Percentiles rank a stretch among this genome's conserved stretches.
These are phyloP conservation scores for Casuarius casuarius DNA, from an alignment of 2,113 vertebrate genomes.

Conservation along the genomic window DNA sequence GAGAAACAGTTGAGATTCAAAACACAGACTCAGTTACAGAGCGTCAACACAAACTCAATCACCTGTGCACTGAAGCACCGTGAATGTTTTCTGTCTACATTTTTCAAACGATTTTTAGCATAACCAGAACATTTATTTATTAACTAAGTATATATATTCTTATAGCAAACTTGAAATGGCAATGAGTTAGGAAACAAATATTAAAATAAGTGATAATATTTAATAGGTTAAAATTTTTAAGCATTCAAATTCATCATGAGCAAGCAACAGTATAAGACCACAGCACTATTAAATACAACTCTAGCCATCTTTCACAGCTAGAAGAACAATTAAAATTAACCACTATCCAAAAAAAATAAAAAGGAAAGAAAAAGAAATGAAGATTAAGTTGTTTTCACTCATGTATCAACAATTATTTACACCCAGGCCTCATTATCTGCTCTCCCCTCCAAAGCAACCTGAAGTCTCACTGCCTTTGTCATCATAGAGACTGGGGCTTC, in stretches of 20 bases:
- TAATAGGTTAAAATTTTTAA: not conserved
- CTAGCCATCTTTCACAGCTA: not conserved
- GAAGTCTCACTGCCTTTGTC: not conserved
- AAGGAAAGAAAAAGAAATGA: not conserved
- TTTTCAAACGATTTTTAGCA: not conserved
- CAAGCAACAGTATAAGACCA: not conserved
- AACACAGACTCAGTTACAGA: not conserved
- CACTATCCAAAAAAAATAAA: not conserved
- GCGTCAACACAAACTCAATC: constrained; percentile 10
- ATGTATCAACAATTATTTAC: constrained; percentile 17
- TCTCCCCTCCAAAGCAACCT: not conserved
- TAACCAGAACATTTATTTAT: not conserved
- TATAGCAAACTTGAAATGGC: not conserved
- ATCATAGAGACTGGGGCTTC: not conserved
- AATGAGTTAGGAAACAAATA: not conserved
- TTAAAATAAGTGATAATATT: not conserved
- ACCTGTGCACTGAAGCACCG: not conserved
- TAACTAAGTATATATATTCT: not conserved
- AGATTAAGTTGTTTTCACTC: not conserved
- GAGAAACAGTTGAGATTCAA: constrained; percentile 25
- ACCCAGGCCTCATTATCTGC: not conserved
- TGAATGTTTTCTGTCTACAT: not conserved
- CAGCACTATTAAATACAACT: not conserved
- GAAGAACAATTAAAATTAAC: constrained; percentile 18
- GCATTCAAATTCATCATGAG: not conserved